Evolutionary conservation across 2,113 vertebrate genomes (phyloP).

Genomic region (Etheostoma cragini): DNA sequence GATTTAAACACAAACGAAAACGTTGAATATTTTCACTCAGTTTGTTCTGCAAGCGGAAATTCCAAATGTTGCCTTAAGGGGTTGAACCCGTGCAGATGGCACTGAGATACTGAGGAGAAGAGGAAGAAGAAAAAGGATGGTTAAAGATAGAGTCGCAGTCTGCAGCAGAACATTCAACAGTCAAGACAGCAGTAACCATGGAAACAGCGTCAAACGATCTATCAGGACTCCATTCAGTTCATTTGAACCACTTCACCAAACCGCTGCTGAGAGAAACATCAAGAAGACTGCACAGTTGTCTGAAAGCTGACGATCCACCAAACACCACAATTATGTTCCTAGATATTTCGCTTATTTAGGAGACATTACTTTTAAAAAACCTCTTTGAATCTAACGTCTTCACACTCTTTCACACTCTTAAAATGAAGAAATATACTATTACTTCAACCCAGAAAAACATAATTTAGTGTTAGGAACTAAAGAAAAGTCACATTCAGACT

Average conservation of each 20-base stretch:
- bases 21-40: not conserved
- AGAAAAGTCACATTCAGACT: not conserved
- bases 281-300: not conserved
- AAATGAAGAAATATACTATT: not conserved
- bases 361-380: not conserved
- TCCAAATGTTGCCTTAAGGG: conserved; percentile 22
- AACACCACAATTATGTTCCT: not conserved
- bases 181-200: conserved; percentile 66
- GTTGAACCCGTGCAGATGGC: conserved; percentile 45
- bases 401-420: not conserved
- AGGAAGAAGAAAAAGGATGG: not conserved
- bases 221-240: conserved; percentile 19
- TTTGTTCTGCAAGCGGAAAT: conserved; percentile 21
- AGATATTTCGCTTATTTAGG: not conserved
- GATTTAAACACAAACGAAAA: conserved; percentile 10
- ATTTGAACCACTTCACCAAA: conserved; percentile 20
- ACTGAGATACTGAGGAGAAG: conserved; percentile 5
- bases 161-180: conserved; percentile 26
- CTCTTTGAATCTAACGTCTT: not conserved
- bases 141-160: conserved; percentile 12
- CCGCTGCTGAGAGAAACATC: not conserved
- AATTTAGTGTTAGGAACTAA: not conserved
- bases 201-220: conserved; percentile 66
- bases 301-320: not conserved
- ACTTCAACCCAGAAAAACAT: not conserved